Conservation (phyloP, 2,113 vertebrate species). For the Sebastes schlegelii region DNA sequence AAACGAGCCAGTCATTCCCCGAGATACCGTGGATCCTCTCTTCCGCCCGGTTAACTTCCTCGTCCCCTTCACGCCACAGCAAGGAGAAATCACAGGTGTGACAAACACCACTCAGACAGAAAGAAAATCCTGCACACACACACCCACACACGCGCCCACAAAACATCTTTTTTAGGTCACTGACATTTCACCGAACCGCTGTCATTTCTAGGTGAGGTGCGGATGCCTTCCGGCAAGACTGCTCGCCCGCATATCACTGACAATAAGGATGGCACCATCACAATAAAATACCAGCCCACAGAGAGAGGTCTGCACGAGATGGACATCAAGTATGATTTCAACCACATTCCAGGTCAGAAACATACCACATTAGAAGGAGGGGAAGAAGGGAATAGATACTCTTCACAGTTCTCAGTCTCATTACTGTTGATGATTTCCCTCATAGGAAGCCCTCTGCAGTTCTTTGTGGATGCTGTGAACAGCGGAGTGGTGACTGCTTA, state of each 20-base stretch:
- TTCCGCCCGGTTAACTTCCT: constrained; percentile 95
- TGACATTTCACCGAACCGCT: constrained; percentile 37
- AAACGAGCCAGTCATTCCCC: constrained; percentile 90
- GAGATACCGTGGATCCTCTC: constrained; percentile 87
- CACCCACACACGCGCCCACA: neutral
- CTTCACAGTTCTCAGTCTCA: neutral
- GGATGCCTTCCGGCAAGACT: constrained; percentile 96
- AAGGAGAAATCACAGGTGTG: constrained; percentile 95
- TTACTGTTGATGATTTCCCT: neutral
- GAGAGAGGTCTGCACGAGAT: constrained; percentile 96
- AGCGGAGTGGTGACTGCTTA: constrained; percentile 94
- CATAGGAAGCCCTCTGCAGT: constrained; percentile 94
- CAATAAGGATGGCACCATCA: constrained; percentile 96
- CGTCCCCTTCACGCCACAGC: constrained; percentile 94
- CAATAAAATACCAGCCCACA: constrained; percentile 91
- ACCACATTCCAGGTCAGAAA: constrained; percentile 94
- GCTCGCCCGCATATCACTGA: constrained; percentile 92
- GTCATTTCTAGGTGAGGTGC: constrained; percentile 89
- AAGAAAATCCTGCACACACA: neutral
- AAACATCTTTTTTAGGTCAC: constrained; percentile 30
- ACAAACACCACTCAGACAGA: constrained; percentile 7
- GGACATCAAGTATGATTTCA: constrained; percentile 97
- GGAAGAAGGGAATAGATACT: neutral
- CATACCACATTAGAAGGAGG: neutral
- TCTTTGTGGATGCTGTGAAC: constrained; percentile 94